Evolutionary conservation across 1,140 invertebrate species (phyloP), one percentile per base, ranked within the genome.

Genomic region (Zaprionus ghesquierei): DNA sequence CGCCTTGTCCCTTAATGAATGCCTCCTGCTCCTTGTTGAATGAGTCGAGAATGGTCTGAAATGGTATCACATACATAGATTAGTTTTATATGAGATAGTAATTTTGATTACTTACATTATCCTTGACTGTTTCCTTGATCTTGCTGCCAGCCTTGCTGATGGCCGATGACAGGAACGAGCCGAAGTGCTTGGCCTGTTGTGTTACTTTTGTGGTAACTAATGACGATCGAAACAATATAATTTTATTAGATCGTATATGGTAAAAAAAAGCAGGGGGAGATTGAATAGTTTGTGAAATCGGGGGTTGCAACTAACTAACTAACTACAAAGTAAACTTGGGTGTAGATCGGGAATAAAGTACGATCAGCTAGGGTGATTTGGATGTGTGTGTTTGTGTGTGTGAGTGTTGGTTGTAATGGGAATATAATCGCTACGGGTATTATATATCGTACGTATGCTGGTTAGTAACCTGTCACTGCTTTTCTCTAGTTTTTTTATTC

Each of bases 21-120:
- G 97, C 96, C 81, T 98, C 97, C 92, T 99, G 98, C 92, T 99
- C 98, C 92, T 97, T 97, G 92, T 98, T 98, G 92, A 99, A 98
- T 84, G 99, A 98, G 56, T 97, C 97, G 78, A 99, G 94, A 91
- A 99, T 95, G 92, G 96, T 98, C 98, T 99, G 94, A 82, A 41
- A n/a, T n/a, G n/a, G n/a, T n/a, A n/a, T n/a, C n/a, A 55, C 2
- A 46, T 18, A 1, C 10, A 29, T 8, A 46, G 27, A 8, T 15
- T 25, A 27, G n/a, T 12, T 27, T 53, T 15, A 5, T 0, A n/a
- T 18, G 8, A 15, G 10, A 15, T 1, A 12, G n/a, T 8, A 10
- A 3, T 15, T 22, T 13, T n/a, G n/a, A n/a, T n/a, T 38, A 95
- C 96, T 96, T 93, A 98, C 97, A 93, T 98, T 98, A 94, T 98